Percentiles rank a stretch among this genome's conserved stretches.
phyloP scores from a whole-genome alignment of 2,113 vertebrate genomes.

The Rhabdomys dilectus region DNA sequence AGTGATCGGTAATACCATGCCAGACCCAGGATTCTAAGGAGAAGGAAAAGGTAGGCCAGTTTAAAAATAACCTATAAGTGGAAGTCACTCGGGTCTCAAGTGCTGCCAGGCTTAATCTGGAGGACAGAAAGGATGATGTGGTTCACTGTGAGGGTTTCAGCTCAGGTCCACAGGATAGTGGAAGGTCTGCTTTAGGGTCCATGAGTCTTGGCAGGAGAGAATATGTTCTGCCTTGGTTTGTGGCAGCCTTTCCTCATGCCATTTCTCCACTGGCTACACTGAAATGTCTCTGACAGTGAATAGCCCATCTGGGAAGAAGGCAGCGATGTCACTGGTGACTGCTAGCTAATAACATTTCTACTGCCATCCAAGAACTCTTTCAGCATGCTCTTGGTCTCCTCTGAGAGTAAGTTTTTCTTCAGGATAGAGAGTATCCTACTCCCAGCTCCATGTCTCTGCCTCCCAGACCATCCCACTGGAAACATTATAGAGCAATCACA shows the following conservation, averaged over 20 bases:
- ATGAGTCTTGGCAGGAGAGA: neutral
- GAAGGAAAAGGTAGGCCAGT: neutral
- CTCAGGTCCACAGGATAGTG: neutral
- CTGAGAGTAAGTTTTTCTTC: neutral
- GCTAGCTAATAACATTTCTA: neutral
- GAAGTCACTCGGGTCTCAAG: neutral
- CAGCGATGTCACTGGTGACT: neutral
- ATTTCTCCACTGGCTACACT: neutral
- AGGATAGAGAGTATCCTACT: neutral
- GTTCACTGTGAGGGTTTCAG: neutral
- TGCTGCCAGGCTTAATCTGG: neutral
- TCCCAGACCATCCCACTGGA: neutral
- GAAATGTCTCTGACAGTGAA: neutral
- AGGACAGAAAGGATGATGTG: neutral
- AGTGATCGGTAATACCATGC: neutral
- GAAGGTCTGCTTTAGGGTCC: neutral
- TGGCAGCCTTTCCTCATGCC: neutral
- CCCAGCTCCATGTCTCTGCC: neutral
- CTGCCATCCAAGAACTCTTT: neutral
- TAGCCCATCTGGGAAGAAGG: neutral
- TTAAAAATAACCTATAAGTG: neutral
- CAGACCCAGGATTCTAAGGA: neutral
- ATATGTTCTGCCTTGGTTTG: neutral
- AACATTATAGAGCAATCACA: neutral
- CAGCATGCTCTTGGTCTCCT: neutral